These are phyloP conservation scores for Rhabdomys pumilio DNA, from an alignment of 2,797 vertebrate genomes.

Conservation along the genomic window DNA sequence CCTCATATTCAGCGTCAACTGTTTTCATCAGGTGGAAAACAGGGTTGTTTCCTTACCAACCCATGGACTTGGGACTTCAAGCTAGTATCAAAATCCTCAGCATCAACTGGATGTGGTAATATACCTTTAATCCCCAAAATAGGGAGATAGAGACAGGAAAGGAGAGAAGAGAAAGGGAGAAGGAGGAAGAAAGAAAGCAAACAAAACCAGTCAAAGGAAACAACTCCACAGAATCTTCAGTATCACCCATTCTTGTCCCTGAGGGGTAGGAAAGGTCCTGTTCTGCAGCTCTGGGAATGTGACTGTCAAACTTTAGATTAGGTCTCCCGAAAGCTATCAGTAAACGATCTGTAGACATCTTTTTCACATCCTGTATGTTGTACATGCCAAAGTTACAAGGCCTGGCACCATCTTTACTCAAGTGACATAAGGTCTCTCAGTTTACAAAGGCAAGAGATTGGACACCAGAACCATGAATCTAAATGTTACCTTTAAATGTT, in stretches of 20 bases:
- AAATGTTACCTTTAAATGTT: background rate
- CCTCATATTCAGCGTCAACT: background rate
- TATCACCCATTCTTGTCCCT: background rate
- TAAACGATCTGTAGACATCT: background rate
- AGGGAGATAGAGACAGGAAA: background rate
- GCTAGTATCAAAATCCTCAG: background rate
- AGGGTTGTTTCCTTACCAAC: background rate
- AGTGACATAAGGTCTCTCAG: background rate
- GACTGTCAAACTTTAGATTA: background rate
- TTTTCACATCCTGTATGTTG: background rate
- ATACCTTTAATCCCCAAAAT: background rate
- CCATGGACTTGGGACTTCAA: background rate
- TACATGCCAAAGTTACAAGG: background rate
- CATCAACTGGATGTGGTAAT: background rate
- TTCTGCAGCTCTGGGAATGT: background rate
- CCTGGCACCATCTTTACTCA: background rate
- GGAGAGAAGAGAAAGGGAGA: background rate
- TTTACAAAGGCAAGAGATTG: background rate
- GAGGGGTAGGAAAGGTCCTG: background rate
- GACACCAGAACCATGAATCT: background rate
- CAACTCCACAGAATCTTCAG: background rate
- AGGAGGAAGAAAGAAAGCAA: background rate
- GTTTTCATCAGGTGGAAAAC: background rate
- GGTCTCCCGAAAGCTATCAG: too few species aligned
- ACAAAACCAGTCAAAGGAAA: background rate